Base-by-base conservation (phyloP, 1,140 invertebrate species). In the Drosophila nasuta region DNA sequence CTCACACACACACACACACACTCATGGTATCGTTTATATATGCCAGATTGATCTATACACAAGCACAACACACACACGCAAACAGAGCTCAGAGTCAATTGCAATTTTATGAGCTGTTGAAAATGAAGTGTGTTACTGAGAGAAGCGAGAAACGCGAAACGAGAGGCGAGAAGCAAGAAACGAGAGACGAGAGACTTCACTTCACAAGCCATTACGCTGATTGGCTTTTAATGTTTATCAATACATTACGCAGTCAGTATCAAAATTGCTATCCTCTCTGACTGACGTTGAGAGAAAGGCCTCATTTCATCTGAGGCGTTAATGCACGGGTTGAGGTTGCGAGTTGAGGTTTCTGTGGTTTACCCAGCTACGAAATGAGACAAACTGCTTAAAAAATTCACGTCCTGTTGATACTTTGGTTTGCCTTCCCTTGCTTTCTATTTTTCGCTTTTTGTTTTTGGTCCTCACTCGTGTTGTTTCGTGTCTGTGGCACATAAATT, bases 141-240 rank as follows among this genome's bases (percentile, higher is more conserved):
- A 67, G 75, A 56, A 41, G 45, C 33, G 58, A 56, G 11, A 67
- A 71, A 56, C 33, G 45, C 33, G 58, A 56, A 3, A 3, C 41
- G 62, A 20, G 20, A 45, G 25, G 28, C 35, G 45, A 17, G 17
- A 20, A 49, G 54, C 5, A 25, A 45, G 30, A 56, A 46, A 41
- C 35, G 35, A 5, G 65, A 57, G 57, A 56, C 46, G 45, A 25
- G 25, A 41, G 62, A 68, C 73, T 77, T 74, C 66, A 77, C 83
- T 82, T 87, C 83, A 88, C 83, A 87, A 87, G 51, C 85, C 83
- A 88, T 87, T 87, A 87, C 83, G 81, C 81, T 87, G 83, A 87
- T 87, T 87, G 83, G 83, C 83, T 87, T 87, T 87, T 88, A 87
- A 87, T 88, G 83, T 88, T 88, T 89, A 88, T 87, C 83, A 87